phyloP scores from a whole-genome alignment of 2,888 invertebrate species.

The Tetrapedia diversipes region DNA sequence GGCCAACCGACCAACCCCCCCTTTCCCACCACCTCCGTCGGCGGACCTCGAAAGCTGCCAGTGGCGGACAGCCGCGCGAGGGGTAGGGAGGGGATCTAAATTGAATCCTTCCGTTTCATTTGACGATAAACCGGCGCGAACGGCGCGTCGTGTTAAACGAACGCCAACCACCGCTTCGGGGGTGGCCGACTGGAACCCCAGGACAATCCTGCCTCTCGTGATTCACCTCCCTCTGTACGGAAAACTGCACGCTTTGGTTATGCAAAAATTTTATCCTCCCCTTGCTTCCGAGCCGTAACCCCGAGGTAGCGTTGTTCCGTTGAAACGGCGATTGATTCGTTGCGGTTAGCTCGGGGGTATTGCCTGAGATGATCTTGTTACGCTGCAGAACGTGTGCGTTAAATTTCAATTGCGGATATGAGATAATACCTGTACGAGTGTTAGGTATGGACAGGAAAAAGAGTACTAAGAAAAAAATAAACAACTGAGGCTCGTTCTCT shows the following conservation, averaged over 20 bases:
- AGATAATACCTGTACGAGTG: no score
- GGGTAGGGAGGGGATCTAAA: constrained; percentile 67
- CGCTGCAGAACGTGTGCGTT: no score
- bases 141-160: constrained; percentile 66
- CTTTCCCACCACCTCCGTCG: background rate
- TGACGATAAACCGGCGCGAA: constrained; percentile 71
- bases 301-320: no score
- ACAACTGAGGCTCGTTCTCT: no score
- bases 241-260: background rate
- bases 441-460: no score
- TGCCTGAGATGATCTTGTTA: no score
- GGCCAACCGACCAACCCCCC: background rate
- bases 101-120: constrained; percentile 78
- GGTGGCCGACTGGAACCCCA: constrained; percentile 25
- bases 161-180: constrained; percentile 46
- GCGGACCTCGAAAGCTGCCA: constrained; percentile 4
- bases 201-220: constrained; percentile 30
- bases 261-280: background rate
- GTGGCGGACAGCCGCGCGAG: constrained; percentile 7
- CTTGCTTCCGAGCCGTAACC: background rate
- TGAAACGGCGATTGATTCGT: no score
- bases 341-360: no score
- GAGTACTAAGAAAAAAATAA: no score
- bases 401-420: no score
- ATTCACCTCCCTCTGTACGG: no score